These are phyloP conservation scores for Anas bahamensis DNA, from an alignment of 2,797 vertebrate genomes.

Conservation along the genomic window DNA sequence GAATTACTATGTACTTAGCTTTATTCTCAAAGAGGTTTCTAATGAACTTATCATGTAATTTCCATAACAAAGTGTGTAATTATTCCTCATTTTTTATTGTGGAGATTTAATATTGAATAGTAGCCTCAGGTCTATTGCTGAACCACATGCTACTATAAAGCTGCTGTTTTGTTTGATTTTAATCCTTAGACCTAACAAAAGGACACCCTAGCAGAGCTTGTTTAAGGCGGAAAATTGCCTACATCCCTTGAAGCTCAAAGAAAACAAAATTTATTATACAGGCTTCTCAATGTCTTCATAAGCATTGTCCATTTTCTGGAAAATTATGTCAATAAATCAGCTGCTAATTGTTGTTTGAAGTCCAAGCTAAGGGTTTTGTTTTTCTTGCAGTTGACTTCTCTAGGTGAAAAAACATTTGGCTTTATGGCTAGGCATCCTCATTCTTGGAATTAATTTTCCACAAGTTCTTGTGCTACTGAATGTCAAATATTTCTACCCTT, in stretches of 20 bases:
- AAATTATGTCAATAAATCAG: slow-evolving; percentile 8
- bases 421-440: neutral
- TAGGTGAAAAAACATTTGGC: slow-evolving; percentile 49
- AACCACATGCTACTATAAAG: slow-evolving; percentile 32
- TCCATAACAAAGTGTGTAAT: slow-evolving; percentile 57
- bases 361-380: slow-evolving; percentile 50
- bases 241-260: slow-evolving; percentile 11
- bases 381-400: slow-evolving; percentile 39
- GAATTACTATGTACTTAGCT: slow-evolving; percentile 31
- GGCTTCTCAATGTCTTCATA: neutral
- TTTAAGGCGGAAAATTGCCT: slow-evolving; percentile 59
- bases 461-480: slow-evolving; percentile 48
- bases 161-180: slow-evolving; percentile 45
- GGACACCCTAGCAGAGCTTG: slow-evolving; percentile 6
- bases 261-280: slow-evolving; percentile 29
- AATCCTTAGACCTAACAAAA: slow-evolving; percentile 49
- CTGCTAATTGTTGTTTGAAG: slow-evolving; percentile 32
- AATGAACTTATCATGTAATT: slow-evolving; percentile 55
- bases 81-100: slow-evolving; percentile 46
- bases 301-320: slow-evolving; percentile 46
- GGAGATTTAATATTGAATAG: slow-evolving; percentile 50
- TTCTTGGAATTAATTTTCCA: slow-evolving; percentile 56
- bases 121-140: slow-evolving; percentile 24
- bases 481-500: slow-evolving; percentile 39
- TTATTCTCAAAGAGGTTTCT: slow-evolving; percentile 35